A percentile compares a stretch with the other conserved stretches of the same genome.
phyloP scores from a whole-genome alignment of 2,888 invertebrate species.

The Aphrophora alni region DNA sequence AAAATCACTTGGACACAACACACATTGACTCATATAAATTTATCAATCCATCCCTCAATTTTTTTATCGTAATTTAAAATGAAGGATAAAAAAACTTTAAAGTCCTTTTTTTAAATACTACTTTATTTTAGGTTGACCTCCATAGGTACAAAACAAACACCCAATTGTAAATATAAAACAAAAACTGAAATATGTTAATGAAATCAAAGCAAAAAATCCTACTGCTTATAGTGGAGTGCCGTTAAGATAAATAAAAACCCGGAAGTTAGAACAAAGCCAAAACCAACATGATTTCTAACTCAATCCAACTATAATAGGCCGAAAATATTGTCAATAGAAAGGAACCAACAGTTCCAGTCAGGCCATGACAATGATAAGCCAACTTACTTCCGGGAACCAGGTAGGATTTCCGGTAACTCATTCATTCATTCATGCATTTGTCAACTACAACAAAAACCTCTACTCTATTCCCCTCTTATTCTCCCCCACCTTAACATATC shows the following conservation, averaged over 20 bases:
- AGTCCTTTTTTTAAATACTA: no score
- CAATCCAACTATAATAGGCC: not conserved
- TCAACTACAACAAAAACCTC: not conserved
- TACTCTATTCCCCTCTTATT: not conserved
- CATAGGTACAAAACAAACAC: no score
- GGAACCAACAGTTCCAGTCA: not conserved
- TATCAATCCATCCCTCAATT: no score
- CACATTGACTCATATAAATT: no score
- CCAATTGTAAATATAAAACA: no score
- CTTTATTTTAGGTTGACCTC: no score
- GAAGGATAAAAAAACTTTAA: no score
- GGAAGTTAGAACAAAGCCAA: not conserved
- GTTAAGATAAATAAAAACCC: not conserved
- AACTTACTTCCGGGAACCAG: not conserved
- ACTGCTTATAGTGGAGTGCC: not conserved
- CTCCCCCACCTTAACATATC: not conserved
- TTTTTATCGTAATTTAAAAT: no score
- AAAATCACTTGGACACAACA: no score
- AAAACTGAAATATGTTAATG: no score
- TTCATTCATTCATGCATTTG: not conserved
- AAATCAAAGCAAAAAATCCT: no score
- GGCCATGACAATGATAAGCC: not conserved
- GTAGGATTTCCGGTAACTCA: not conserved
- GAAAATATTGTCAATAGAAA: not conserved
- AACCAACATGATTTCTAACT: not conserved